Evolutionary conservation across 2,797 vertebrate species (phyloP).

Genomic region (Gadopsis marmoratus): DNA sequence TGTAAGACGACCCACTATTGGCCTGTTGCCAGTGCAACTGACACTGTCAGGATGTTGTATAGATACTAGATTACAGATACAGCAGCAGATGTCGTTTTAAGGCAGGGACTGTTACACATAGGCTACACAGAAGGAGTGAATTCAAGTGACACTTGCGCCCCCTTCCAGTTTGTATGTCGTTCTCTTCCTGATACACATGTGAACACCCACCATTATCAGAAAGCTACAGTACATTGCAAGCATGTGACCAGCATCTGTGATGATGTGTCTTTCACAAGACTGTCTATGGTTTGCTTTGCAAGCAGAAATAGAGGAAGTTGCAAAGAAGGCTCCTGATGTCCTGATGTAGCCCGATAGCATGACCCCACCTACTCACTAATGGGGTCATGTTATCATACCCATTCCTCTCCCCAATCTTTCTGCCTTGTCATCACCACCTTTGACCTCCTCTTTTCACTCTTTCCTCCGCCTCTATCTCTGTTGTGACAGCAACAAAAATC

Average conservation of each 20-base stretch:
- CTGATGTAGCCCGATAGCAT: conserved; percentile 49
- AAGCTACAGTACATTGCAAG: neutral
- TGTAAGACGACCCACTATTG: conserved; percentile 6
- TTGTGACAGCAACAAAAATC: neutral
- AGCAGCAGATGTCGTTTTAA: neutral
- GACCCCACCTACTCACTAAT: conserved; percentile 9
- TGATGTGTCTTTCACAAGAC: conserved; percentile 20
- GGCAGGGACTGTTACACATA: neutral
- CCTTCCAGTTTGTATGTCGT: neutral
- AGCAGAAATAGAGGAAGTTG: conserved; percentile 72
- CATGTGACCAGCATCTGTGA: conserved; percentile 7
- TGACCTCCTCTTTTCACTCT: neutral
- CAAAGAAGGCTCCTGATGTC: conserved; percentile 29
- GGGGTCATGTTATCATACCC: conserved; percentile 13
- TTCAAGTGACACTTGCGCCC: neutral
- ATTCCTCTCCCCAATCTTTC: neutral
- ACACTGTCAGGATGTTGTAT: conserved; percentile 1
- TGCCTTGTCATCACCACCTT: neutral
- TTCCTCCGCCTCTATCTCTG: neutral
- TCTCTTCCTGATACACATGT: conserved; percentile 6
- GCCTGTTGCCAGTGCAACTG: neutral
- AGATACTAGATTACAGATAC: conserved; percentile 2
- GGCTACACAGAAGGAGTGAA: neutral
- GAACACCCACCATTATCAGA: neutral
- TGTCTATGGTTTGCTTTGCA: conserved; percentile 34